A percentile compares a stretch with the other conserved stretches of the same genome.
Conservation (phyloP, 2,888 invertebrate species). For the Ceraclea dissimilis region DNA sequence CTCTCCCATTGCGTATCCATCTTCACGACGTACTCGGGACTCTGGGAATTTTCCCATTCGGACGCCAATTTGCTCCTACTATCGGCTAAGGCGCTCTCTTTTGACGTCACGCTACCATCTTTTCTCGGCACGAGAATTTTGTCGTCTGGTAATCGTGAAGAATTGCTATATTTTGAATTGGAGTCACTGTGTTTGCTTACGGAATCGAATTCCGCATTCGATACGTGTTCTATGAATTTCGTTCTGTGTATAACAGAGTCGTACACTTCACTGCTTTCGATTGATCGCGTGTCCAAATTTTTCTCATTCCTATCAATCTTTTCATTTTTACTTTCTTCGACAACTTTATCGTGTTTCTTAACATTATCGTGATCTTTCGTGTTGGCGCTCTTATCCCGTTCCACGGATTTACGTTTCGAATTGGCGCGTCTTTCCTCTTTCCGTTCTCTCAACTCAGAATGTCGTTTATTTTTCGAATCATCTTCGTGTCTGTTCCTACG, state of each 20-base stretch:
- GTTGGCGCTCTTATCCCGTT: background rate
- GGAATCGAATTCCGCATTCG: too few relatives aligned
- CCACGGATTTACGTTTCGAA: background rate
- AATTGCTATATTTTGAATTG: background rate
- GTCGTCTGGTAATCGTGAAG: background rate
- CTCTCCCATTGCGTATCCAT: background rate
- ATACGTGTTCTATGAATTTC: background rate
- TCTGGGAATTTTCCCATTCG: conserved; percentile 7
- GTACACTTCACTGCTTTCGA: background rate
- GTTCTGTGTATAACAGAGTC: background rate
- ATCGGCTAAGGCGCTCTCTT: background rate
- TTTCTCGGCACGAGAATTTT: background rate
- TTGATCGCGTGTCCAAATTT: background rate
- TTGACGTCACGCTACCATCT: background rate
- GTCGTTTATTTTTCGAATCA: background rate
- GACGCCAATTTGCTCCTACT: background rate
- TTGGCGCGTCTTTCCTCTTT: background rate
- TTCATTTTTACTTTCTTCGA: background rate
- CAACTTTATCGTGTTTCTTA: background rate
- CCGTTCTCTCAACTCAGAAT: background rate
- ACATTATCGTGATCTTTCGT: background rate
- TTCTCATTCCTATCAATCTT: background rate
- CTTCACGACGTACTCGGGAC: background rate
- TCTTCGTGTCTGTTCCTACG: background rate
- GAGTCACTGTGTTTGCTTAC: background rate